Evolutionary conservation across 2,888 invertebrate species (phyloP), one percentile per base, ranked within the genome.

Genomic region (Agrochola circellaris): DNA sequence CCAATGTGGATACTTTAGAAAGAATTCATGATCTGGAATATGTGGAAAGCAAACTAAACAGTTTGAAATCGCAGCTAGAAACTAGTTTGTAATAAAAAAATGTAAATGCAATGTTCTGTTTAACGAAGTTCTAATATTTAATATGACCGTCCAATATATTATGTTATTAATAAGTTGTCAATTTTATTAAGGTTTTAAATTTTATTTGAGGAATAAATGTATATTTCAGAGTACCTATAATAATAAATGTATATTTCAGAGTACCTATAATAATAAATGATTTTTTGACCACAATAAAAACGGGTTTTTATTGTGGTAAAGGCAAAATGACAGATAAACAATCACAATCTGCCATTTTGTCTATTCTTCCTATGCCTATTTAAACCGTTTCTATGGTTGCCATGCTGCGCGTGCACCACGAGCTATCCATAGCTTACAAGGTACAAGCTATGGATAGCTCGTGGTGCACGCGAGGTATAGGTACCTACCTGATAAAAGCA

Each of bases 11-110:
- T 7, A 97, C 96, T 13, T 89, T 96, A 60, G 97, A 97, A 83
- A 92, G 97, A 85, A 92, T 97, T n/a, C 94, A 91, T 65, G 97
- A 97, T 86, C 91, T 97, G 34, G 93, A 96, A 83, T 91, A 94
- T 23, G 92, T 97, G 1, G 96, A 97, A 78, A 94, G 92, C 78
- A 96, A 93, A 89, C 80, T 97, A 45, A 94, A 91, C 60, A 93
- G 93, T 87, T 90, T 97, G 42, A 95, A 93, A 85, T 89, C 92
- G 15, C 93, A 95, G 64, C 85, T 92, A 69, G 96, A 96, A 89
- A 96, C 96, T 78, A 95, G 93, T 87, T 89, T 96, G 79, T 96
- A 91, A 90, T 64, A 73, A 48, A 72, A 11, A 30, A 60, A 62
- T n/a, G 4, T 34, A 9, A 30, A 34, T 34, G 4, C 13, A 30